Evolutionary conservation across 1,140 invertebrate species (phyloP).

Genomic region (Delia radicum): DNA sequence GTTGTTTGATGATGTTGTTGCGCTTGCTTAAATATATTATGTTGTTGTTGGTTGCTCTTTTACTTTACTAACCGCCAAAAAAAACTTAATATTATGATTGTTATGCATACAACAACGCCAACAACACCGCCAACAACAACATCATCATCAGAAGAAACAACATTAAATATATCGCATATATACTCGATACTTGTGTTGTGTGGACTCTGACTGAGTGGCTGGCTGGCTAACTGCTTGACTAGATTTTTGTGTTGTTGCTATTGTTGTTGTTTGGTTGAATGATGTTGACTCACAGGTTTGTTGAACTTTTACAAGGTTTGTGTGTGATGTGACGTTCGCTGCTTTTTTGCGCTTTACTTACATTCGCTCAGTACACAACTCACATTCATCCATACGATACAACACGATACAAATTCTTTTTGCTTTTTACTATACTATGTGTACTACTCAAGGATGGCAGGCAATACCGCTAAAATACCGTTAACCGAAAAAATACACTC

Average conservation of each 20-base stretch:
- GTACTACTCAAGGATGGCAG: too few relatives aligned
- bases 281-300: conserved; percentile 21
- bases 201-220: not conserved
- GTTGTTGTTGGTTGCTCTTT: not conserved
- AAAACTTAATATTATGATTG: not conserved
- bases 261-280: conserved; percentile 14
- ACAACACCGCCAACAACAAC: not conserved
- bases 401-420: too few relatives aligned
- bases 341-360: not conserved
- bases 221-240: not conserved
- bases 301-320: conserved; percentile 42
- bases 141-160: too few relatives aligned
- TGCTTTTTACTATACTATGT: too few relatives aligned
- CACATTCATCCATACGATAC: not conserved
- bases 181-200: not conserved
- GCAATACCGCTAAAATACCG: too few relatives aligned
- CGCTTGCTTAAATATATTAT: not conserved
- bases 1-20: not conserved
- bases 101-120: not conserved
- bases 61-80: not conserved
- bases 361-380: not conserved
- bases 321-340: not conserved
- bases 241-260: not conserved
- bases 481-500: too few relatives aligned
- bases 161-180: not conserved